These are phyloP conservation scores for Onthophagus taurus DNA, from an alignment of 1,140 invertebrate genomes.

Conservation along the genomic window DNA sequence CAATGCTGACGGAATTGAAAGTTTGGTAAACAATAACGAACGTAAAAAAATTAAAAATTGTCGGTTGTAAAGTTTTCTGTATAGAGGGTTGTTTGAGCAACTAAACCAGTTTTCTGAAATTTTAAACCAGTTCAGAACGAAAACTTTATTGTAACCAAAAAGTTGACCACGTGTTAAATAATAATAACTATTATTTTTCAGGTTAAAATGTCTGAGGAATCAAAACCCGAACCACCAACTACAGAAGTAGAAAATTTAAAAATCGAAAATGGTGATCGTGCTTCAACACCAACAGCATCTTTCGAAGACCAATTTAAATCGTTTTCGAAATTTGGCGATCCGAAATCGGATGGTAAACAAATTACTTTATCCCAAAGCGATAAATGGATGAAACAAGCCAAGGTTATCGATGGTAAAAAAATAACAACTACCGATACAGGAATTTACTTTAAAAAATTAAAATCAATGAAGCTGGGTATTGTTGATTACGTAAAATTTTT, in stretches of 20 bases:
- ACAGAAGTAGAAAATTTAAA: constrained; percentile 27
- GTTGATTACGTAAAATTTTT: constrained; percentile 49
- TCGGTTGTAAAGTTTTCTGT: too few species aligned
- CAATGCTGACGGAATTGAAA: too few species aligned
- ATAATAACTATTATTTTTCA: too few species aligned
- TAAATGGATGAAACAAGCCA: constrained; percentile 71
- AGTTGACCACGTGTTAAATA: too few species aligned
- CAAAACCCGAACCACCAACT: constrained; percentile 18
- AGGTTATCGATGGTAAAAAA: constrained; percentile 59
- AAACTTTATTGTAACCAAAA: too few species aligned
- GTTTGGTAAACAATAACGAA: too few species aligned
- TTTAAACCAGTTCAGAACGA: too few species aligned
- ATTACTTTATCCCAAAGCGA: constrained; percentile 61
- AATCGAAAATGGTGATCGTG: constrained; percentile 26
- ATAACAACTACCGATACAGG: constrained; percentile 61
- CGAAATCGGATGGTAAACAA: constrained; percentile 53
- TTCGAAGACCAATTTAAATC: constrained; percentile 38
- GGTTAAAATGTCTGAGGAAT: constrained; percentile 19
- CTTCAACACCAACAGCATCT: constrained; percentile 5
- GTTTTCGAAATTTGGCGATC: constrained; percentile 62
- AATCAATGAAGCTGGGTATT: constrained; percentile 44
- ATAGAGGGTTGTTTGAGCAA: too few species aligned
- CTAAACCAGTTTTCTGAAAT: too few species aligned
- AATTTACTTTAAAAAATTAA: constrained; percentile 57
- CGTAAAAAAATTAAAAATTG: too few species aligned